Evolutionary conservation across 2,113 vertebrate genomes (phyloP).

Genomic region (Dasyornis broadbenti): DNA sequence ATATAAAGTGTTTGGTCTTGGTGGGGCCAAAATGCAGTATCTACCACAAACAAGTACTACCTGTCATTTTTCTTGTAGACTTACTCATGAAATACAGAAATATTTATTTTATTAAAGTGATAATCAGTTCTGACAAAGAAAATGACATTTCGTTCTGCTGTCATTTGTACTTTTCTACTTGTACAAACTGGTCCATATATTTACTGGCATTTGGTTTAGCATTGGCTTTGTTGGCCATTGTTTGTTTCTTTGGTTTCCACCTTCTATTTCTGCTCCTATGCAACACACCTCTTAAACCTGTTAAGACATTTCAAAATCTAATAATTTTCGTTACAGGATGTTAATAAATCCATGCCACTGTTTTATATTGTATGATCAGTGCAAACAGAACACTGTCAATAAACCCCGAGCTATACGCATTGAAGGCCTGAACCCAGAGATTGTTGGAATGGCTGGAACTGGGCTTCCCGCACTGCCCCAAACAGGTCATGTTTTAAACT

Average conservation of each 20-base stretch:
- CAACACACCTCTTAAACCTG: neutral
- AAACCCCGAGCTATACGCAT: rapidly evolving
- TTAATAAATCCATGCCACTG: neutral
- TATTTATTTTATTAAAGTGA: neutral
- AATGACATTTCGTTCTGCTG: neutral
- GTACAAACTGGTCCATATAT: neutral
- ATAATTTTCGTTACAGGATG: neutral
- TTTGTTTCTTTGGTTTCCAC: neutral
- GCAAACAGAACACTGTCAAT: neutral
- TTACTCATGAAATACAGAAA: neutral
- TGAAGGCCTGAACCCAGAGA: neutral
- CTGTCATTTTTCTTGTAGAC: neutral
- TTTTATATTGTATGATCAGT: neutral
- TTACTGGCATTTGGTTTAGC: neutral
- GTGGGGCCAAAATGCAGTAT: neutral
- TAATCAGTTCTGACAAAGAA: neutral
- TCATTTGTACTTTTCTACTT: neutral
- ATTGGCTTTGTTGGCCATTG: neutral
- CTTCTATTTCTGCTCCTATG: neutral
- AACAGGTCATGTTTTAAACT: neutral
- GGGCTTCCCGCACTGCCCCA: neutral
- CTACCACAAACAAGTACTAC: neutral
- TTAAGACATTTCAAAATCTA: neutral
- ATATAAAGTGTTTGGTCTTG: neutral
- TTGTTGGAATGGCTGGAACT: neutral